Evolutionary conservation across 2,113 vertebrate species (phyloP).

Genomic region (Promerops cafer): DNA sequence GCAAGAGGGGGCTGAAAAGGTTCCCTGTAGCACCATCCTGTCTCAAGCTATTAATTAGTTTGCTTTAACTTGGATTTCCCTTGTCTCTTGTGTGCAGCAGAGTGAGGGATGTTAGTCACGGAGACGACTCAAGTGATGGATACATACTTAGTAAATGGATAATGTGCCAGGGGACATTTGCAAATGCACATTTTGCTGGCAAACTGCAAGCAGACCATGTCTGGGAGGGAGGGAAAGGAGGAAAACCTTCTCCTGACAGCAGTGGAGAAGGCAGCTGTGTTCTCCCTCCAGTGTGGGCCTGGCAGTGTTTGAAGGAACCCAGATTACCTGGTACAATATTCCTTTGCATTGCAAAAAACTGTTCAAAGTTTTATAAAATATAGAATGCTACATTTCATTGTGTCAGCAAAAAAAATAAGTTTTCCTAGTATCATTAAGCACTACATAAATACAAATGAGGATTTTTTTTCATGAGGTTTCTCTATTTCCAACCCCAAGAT

Average conservation of each 20-base stretch:
- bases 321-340: neutral
- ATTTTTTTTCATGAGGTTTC: neutral
- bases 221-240: neutral
- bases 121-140: constrained; percentile 36
- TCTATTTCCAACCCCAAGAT: neutral
- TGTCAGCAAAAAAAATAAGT: neutral
- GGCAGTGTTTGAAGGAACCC: neutral
- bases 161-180: constrained; percentile 9
- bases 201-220: neutral
- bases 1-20: neutral
- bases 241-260: neutral
- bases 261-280: neutral
- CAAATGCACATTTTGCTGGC: neutral
- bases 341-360: neutral
- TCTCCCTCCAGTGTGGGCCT: neutral
- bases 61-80: neutral
- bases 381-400: neutral
- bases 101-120: neutral
- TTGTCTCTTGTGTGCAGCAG: neutral
- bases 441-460: neutral
- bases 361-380: neutral
- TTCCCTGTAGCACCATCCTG: constrained; percentile 18
- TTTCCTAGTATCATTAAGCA: neutral
- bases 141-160: neutral
- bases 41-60: constrained; percentile 25